A percentile compares a stretch with the other conserved stretches of the same genome.
phyloP scores from a whole-genome alignment of 92 coral and sea anemone species.

The Meandrina meandrites region DNA sequence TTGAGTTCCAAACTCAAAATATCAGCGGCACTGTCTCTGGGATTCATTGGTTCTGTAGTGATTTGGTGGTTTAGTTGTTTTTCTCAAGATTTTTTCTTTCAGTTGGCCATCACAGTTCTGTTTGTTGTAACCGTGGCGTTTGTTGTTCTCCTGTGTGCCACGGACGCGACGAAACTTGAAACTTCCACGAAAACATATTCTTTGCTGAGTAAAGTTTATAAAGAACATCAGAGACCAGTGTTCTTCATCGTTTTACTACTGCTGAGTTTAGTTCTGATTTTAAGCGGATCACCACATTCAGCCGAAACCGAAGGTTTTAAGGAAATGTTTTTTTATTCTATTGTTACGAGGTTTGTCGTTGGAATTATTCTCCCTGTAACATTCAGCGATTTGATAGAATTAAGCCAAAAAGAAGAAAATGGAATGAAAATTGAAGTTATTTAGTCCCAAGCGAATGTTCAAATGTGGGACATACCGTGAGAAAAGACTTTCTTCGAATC shows the following conservation, averaged over 20 bases:
- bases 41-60: neutral
- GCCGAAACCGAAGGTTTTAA: neutral
- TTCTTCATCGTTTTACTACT: neutral
- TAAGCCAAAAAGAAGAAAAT: neutral
- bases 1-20: neutral
- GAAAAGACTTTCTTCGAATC: neutral
- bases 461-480: neutral
- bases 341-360: neutral
- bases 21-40: neutral
- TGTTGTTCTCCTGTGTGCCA: neutral
- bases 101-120: too few species aligned
- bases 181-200: neutral
- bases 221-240: neutral
- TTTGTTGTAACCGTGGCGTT: neutral
- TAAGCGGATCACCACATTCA: neutral
- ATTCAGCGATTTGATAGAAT: neutral
- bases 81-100: neutral
- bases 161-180: neutral
- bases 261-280: neutral
- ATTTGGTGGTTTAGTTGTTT: neutral
- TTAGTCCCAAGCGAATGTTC: neutral
- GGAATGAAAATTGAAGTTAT: neutral
- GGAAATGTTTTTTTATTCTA: neutral
- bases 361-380: neutral
- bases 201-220: neutral